phyloP scores from a whole-genome alignment of 2,888 invertebrate genomes.

The Leucozona laternaria region DNA sequence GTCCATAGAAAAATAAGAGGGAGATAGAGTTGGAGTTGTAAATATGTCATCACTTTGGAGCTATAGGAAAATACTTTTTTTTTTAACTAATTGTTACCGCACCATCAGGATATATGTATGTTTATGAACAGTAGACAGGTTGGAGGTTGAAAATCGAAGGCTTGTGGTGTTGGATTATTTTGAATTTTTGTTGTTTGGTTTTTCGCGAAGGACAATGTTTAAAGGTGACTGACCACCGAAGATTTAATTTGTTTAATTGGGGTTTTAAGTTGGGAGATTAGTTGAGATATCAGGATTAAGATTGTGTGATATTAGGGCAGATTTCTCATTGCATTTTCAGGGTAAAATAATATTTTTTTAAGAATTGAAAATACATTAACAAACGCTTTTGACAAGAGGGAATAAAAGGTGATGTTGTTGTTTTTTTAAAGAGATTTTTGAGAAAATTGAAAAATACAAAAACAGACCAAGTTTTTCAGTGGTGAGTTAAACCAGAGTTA shows the following conservation, averaged over 20 bases:
- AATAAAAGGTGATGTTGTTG: no score
- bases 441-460: no score
- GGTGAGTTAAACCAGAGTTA: no score
- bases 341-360: no score
- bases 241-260: conserved; percentile 23
- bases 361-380: no score
- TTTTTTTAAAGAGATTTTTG: no score
- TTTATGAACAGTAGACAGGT: neutral
- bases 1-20: neutral
- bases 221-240: conserved; percentile 10
- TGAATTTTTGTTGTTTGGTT: neutral
- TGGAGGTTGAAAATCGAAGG: neutral
- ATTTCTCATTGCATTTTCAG: no score
- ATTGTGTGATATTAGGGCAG: no score
- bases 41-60: conserved; percentile 58
- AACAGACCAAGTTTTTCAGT: no score
- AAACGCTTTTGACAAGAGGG: no score
- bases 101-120: conserved; percentile 5
- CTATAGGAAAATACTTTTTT: conserved; percentile 31
- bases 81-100: conserved; percentile 51
- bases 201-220: neutral
- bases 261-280: neutral
- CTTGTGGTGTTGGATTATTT: neutral
- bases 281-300: no score
- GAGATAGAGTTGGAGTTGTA: conserved; percentile 22